These are phyloP conservation scores for Lepidocyrtoides sp. DNA, from an alignment of 2,888 invertebrate species.

Conservation along the genomic window DNA sequence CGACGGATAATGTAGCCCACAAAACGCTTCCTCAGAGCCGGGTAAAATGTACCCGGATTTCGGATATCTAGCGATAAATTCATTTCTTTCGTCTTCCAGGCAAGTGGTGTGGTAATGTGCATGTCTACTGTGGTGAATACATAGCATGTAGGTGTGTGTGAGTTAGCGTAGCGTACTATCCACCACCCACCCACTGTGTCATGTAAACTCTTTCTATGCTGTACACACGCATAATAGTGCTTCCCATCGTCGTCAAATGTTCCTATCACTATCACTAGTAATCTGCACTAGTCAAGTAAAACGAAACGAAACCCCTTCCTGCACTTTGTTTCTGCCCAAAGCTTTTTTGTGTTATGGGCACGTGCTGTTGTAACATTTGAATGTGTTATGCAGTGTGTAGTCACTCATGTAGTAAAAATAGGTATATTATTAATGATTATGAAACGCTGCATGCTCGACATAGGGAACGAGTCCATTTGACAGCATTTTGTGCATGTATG, in stretches of 20 bases:
- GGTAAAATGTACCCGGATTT: constrained; percentile 19
- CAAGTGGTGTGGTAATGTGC: not conserved
- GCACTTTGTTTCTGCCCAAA: not conserved
- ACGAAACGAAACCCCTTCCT: too few relatives aligned
- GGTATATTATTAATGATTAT: too few relatives aligned
- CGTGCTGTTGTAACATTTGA: not conserved
- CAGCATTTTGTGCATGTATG: too few relatives aligned
- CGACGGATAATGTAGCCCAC: constrained; percentile 26
- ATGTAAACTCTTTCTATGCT: too few relatives aligned
- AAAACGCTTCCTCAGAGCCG: constrained; percentile 24
- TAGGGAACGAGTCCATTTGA: too few relatives aligned
- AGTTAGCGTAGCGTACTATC: not conserved
- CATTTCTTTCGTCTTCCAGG: not conserved
- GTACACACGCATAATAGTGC: too few relatives aligned
- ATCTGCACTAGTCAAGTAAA: not conserved
- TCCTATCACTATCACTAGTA: not conserved
- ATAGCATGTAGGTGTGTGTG: not conserved
- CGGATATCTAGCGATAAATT: not conserved
- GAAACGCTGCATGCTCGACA: too few relatives aligned
- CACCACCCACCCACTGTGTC: not conserved
- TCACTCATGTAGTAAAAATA: too few relatives aligned
- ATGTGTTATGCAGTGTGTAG: too few relatives aligned
- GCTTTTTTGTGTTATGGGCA: not conserved
- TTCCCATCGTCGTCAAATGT: not conserved
- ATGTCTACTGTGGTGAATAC: not conserved